Evolutionary conservation across 2,888 invertebrate genomes (phyloP), one percentile per base, ranked within the genome.

Genomic region (Serrognathus titanus): DNA sequence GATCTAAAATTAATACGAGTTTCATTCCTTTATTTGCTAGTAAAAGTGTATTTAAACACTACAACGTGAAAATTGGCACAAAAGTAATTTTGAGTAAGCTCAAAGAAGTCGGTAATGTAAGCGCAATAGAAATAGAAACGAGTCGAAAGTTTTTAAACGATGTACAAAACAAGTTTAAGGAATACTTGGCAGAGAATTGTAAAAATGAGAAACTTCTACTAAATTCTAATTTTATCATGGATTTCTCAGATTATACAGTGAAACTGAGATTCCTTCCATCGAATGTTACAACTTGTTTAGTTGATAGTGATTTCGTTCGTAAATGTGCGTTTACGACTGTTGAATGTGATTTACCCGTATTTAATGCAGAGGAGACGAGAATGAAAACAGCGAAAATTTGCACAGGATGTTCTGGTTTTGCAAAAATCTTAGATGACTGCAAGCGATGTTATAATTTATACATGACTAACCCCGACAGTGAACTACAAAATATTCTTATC

Each of bases 1-100:
- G 24, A 3, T 31, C 7, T 31, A 31, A 31, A 2, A 6, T 31
- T 31, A 48, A 38, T 38, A 10, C 24, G 13, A 52, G 49, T 54
- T 53, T 48, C 48, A 38, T 51, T 68, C 78, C 78, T 60, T 75
- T 84, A 20, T 81, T 83, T 54, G 77, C 85, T 57, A 80, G 83
- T 48, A 77, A 81, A 54, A 75, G 80, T 40, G 72, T 88, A 51
- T 81, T 82, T 67, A 69, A 77, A 11, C 80, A 82, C 60, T 77
- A 86, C 46, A 79, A 79, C 62, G 67, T 85, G 57, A 79, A 81
- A 40, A 77, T 80, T 58, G 86, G 87, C 8, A 77, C 78, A 47
- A 84, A 82, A 75, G 76, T 85, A 4, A 75, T 80, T 38, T 71
- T 88, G 20, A 80, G 80, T 39, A 69, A 78, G 48, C 72, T 74